These are phyloP conservation scores for Scolopax rusticola DNA, from an alignment of 2,797 vertebrate species.

Conservation along the genomic window DNA sequence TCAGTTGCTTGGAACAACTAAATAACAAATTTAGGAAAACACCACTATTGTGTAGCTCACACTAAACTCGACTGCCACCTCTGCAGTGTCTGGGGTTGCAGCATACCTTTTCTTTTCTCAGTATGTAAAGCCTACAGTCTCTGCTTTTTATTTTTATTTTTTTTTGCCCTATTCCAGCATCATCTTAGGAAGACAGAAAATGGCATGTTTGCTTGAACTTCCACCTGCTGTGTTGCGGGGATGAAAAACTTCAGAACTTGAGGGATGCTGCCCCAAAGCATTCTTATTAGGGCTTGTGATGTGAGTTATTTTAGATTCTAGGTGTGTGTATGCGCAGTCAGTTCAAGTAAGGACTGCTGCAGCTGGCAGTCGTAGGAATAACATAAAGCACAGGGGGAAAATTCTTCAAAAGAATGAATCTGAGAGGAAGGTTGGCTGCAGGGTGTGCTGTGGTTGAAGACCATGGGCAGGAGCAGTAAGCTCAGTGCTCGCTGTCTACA, in stretches of 20 bases:
- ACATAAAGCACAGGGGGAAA: background rate
- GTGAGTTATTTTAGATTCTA: background rate
- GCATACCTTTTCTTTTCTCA: background rate
- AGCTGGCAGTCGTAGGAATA: background rate
- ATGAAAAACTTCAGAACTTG: background rate
- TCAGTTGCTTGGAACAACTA: background rate
- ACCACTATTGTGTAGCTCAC: fast-evolving
- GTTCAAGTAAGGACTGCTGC: background rate
- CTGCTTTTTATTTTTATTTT: background rate
- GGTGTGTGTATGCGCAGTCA: fast-evolving
- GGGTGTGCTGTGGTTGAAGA: background rate
- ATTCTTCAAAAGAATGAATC: background rate
- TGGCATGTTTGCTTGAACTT: background rate
- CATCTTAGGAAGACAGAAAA: background rate
- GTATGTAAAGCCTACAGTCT: background rate
- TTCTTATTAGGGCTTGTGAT: background rate
- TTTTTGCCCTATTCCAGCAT: background rate
- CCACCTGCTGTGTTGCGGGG: background rate
- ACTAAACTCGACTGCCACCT: background rate
- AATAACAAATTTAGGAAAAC: background rate
- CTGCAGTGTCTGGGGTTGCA: background rate
- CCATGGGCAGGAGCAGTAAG: background rate
- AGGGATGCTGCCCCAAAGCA: background rate
- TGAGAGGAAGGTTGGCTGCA: background rate
- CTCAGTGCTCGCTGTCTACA: background rate